A percentile compares a stretch with the other conserved stretches of the same genome.
phyloP scores from a whole-genome alignment of 2,888 invertebrate species.

The Drosophila prolongata region DNA sequence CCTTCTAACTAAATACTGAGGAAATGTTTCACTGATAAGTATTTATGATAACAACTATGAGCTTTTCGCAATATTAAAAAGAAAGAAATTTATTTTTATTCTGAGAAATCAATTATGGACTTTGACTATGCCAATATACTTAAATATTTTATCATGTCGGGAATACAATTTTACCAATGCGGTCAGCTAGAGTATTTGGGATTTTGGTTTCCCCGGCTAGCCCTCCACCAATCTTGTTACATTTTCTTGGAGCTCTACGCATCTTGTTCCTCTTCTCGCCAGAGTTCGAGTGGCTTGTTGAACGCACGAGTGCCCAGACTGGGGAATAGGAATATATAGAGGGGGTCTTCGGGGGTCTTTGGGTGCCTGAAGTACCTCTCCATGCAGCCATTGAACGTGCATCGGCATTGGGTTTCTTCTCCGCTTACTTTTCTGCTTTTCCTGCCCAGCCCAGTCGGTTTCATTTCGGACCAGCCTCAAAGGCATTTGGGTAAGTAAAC shows the following conservation, averaged over 20 bases:
- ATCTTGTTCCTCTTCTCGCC: conserved; percentile 18
- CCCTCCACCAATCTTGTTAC: conserved; percentile 7
- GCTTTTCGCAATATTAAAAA: too few species aligned
- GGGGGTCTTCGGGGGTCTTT: not conserved
- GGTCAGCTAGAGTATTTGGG: conserved; percentile 4
- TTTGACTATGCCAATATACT: too few species aligned
- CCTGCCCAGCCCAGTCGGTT: conserved; percentile 3
- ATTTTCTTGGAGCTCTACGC: conserved; percentile 11
- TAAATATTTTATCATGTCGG: too few species aligned
- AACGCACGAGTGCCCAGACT: conserved; percentile 40
- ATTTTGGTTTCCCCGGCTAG: not conserved
- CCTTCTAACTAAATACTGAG: too few species aligned
- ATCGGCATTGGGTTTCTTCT: conserved; percentile 49
- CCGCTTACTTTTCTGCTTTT: conserved; percentile 5
- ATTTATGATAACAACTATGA: too few species aligned
- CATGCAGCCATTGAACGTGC: conserved; percentile 55
- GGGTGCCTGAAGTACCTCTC: conserved; percentile 28
- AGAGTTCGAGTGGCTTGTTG: conserved; percentile 44
- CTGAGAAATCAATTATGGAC: too few species aligned
- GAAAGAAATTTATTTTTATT: too few species aligned
- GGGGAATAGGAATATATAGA: conserved; percentile 6
- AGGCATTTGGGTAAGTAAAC: conserved; percentile 28
- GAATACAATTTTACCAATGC: too few species aligned
- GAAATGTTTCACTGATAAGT: too few species aligned
- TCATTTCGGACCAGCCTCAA: not conserved